phyloP scores from a whole-genome alignment of 1,140 invertebrate genomes.

The Polyergus mexicanus region DNA sequence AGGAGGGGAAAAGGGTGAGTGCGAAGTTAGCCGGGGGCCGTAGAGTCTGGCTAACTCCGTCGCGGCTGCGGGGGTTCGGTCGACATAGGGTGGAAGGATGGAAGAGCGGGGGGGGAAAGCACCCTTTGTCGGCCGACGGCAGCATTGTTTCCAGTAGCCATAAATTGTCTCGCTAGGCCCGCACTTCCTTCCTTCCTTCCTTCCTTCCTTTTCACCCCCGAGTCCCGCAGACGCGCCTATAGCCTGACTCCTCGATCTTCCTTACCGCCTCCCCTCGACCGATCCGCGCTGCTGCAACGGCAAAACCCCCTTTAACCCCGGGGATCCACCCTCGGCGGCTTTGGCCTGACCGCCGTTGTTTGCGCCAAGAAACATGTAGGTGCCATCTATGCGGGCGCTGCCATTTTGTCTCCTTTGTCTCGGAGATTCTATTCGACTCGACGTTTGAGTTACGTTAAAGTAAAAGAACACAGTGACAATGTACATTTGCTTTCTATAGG shows the following conservation, averaged over 20 bases:
- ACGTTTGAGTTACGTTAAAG: constrained; percentile 17
- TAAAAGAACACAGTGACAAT: background rate
- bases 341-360: constrained; percentile 60
- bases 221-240: constrained; percentile 31
- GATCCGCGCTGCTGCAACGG: constrained; percentile 34
- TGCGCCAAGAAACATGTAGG: constrained; percentile 55
- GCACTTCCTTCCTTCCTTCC: constrained; percentile 73
- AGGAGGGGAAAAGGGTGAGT: background rate
- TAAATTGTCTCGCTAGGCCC: constrained; percentile 80
- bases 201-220: constrained; percentile 58
- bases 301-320: constrained; percentile 16
- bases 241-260: constrained; percentile 59
- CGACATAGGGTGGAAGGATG: constrained; percentile 14
- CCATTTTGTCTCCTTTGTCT: constrained; percentile 35
- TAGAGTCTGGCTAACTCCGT: constrained; percentile 71
- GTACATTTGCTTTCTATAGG: constrained; percentile 12
- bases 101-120: constrained; percentile 43
- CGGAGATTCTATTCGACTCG: background rate
- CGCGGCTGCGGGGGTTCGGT: constrained; percentile 41
- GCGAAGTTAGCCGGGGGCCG: constrained; percentile 65
- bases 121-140: constrained; percentile 74
- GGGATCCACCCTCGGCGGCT: constrained; percentile 22
- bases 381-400: constrained; percentile 18
- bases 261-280: constrained; percentile 54
- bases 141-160: constrained; percentile 79